Conservation (phyloP, 2,888 invertebrate species). For the Pachycephus smyrnensis region DNA sequence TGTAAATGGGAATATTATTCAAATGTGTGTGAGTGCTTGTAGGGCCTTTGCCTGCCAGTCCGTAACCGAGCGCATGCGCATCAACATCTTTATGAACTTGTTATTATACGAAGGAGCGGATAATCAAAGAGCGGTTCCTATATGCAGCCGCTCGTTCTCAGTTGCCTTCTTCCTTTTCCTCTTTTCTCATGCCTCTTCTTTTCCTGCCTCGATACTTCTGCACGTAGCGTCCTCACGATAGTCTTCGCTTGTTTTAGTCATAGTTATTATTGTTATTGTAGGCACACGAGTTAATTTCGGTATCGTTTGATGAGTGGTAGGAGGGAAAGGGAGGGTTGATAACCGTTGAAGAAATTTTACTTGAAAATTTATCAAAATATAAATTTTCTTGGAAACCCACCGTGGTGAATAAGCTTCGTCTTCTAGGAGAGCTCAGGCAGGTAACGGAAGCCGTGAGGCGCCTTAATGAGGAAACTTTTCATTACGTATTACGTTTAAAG, state of each 20-base stretch:
- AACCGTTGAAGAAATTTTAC: background rate
- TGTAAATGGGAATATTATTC: conserved; percentile 56
- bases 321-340: background rate
- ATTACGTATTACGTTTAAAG: conserved; percentile 44
- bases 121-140: conserved; percentile 63
- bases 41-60: conserved; percentile 21
- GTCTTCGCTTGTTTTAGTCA: conserved; percentile 15
- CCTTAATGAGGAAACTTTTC: conserved; percentile 51
- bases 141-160: conserved; percentile 29
- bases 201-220: background rate
- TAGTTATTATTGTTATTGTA: background rate
- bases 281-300: background rate
- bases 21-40: conserved; percentile 39
- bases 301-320: background rate
- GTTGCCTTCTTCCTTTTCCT: conserved; percentile 7
- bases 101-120: conserved; percentile 60
- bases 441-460: background rate
- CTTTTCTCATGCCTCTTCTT: conserved; percentile 1
- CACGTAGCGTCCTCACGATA: conserved; percentile 8
- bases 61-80: conserved; percentile 40
- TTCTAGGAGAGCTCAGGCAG: background rate
- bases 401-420: background rate
- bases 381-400: background rate
- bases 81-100: conserved; percentile 63
- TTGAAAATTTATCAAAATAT: background rate